Evolutionary conservation across 1,140 invertebrate species (phyloP), one percentile per base, ranked within the genome.

Genomic region (Ips nitidus): DNA sequence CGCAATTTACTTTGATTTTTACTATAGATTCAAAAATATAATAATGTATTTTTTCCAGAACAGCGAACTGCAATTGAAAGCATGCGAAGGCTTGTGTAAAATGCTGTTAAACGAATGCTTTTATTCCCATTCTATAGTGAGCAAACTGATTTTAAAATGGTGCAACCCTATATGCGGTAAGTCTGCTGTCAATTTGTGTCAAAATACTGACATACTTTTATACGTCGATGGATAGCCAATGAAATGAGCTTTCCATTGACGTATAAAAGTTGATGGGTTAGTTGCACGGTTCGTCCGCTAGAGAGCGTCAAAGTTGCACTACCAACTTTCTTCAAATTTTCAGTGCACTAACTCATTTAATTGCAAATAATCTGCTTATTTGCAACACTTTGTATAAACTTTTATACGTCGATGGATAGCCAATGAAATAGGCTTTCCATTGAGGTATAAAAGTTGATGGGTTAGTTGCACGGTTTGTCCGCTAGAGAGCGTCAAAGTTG

Each of bases 101-200:
- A 62, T 75, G 40, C 52, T 75, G 39, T 65, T 73, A 41, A 65
- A 68, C 22, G 66, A 71, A n/a, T 52, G 63, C 52, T 61, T 74
- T 36, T 52, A 66, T 22, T 73, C 72, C 6, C 42, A 69, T 0
- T 52, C 69, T 2, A 50, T 75, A 40, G 56, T 75, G 1, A 71
- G 63, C 3, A 66, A 66, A 52, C 64, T 75, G 37, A 68, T 75
- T 37, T 59, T 75, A 41, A 75, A 75, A 67, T 75, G 74, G 74
- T 72, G 71, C 43, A 72, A 73, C 52, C 73, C 74, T 0, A 22
- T 66, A 62, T 60, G 43, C 50, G 4, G 47, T 52, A 55, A 66
- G 73, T 74, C 64, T 37, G 38, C 45, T 59, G 58, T 67, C 5
- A 58, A 41, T 39, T 4, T n/a, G 36, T 61, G 4, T 60, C 47